Conservation (phyloP, 2,113 vertebrate genomes). For the Cryptoleucopteryx plumbea region DNA sequence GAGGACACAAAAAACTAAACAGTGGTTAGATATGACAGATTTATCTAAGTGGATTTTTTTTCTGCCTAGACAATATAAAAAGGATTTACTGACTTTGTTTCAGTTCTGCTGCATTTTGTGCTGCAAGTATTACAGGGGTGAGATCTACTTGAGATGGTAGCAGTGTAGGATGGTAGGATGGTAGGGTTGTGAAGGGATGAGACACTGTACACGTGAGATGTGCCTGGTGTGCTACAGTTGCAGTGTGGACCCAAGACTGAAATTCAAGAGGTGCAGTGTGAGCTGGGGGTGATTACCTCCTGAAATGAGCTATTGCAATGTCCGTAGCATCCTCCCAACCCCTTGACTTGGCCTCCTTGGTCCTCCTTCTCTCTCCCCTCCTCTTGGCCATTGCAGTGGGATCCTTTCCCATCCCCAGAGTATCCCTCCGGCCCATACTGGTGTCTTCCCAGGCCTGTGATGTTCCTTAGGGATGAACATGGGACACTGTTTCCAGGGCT, state of each 20-base stretch:
- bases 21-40: not conserved
- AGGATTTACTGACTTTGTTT: not conserved
- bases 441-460: not conserved
- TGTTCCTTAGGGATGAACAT: not conserved
- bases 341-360: not conserved
- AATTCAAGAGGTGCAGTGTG: not conserved
- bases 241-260: not conserved
- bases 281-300: not conserved
- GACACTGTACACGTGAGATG: fast-evolving
- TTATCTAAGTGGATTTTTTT: not conserved
- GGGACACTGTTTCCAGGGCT: not conserved
- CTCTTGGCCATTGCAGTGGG: not conserved
- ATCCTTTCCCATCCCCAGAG: not conserved
- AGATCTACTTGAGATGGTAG: not conserved
- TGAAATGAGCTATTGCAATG: fast-evolving
- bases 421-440: not conserved
- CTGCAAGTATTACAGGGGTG: not conserved
- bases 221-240: fast-evolving
- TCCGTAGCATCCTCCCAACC: not conserved
- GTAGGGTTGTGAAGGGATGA: not conserved
- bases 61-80: not conserved
- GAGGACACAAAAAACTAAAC: not conserved
- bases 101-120: not conserved
- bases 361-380: not conserved
- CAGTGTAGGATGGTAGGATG: too few species aligned